Conservation (phyloP, 2,113 vertebrate genomes). For the Barnardius zonarius region DNA sequence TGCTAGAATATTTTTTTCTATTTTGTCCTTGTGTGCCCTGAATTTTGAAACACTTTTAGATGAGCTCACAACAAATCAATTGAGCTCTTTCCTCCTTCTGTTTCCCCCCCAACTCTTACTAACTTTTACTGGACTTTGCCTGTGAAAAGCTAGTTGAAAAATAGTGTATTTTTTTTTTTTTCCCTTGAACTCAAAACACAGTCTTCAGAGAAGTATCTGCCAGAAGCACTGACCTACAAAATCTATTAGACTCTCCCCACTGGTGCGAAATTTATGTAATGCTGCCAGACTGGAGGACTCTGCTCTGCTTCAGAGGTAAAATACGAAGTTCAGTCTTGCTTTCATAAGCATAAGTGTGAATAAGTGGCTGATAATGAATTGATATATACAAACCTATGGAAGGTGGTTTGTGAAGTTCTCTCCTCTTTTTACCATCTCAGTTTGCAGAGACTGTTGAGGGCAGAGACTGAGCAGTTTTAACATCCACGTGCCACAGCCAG, state of each 20-base stretch:
- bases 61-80: constrained; percentile 24
- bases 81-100: neutral
- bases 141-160: neutral
- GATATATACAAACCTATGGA: neutral
- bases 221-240: constrained; percentile 46
- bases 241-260: constrained; percentile 32
- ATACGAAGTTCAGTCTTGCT: neutral
- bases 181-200: neutral
- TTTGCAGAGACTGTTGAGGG: neutral
- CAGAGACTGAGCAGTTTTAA: neutral
- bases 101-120: neutral
- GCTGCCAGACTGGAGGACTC: neutral
- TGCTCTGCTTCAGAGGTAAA: neutral
- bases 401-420: neutral
- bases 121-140: neutral
- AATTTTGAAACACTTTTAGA: constrained; percentile 42
- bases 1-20: neutral
- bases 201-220: constrained; percentile 36
- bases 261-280: constrained; percentile 10
- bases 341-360: neutral
- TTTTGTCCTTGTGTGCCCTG: neutral
- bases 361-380: neutral
- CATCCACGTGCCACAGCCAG: rapidly evolving
- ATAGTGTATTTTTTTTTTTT: neutral
- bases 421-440: rapidly evolving